Percentiles rank a stretch among this genome's conserved stretches.
Conservation (phyloP, 2,888 invertebrate genomes). For the Pachydiplax longipennis region DNA sequence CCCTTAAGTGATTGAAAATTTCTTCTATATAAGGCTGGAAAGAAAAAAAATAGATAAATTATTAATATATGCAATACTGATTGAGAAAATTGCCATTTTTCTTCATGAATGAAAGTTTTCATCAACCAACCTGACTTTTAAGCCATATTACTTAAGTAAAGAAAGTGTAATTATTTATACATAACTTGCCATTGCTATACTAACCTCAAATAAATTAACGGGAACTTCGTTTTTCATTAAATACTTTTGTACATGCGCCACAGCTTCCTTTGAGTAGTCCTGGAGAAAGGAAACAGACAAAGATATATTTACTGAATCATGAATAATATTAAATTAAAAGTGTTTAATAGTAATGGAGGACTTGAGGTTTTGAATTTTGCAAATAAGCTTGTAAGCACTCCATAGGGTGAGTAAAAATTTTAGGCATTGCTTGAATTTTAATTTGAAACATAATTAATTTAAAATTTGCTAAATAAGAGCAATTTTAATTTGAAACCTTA, state of each 20-base stretch:
- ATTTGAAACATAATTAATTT: no score
- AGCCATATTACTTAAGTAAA: no score
- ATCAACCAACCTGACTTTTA: not conserved
- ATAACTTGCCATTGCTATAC: conserved; percentile 49
- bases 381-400: no score
- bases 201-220: conserved; percentile 96
- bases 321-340: no score
- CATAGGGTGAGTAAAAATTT: no score
- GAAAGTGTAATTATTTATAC: not conserved
- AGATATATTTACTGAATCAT: no score
- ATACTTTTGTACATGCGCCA: conserved; percentile 97
- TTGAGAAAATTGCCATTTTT: not conserved
- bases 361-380: no score
- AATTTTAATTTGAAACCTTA: not conserved
- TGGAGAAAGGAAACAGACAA: conserved; percentile 64
- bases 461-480: no score
- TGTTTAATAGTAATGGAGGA: no score
- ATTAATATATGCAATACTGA: not conserved
- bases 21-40: conserved; percentile 99
- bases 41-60: conserved; percentile 53
- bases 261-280: conserved; percentile 98
- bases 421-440: no score
- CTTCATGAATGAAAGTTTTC: not conserved
- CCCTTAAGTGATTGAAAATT: conserved; percentile 96
- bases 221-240: conserved; percentile 97